Base-by-base conservation (phyloP, 2,797 vertebrate genomes). In the Alfaro cultratus region DNA sequence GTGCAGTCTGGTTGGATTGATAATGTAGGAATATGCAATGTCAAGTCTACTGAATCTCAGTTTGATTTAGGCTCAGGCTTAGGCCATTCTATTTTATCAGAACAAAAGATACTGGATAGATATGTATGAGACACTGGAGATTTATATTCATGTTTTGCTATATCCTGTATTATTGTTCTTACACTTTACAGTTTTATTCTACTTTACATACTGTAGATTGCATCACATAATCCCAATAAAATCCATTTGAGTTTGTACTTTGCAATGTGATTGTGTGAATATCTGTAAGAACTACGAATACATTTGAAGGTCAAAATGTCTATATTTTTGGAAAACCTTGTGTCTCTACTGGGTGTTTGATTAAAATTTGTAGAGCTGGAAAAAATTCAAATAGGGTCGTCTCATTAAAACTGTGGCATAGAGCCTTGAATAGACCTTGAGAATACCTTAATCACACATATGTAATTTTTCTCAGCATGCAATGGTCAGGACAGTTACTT, bases 301-400 rank as follows among this genome's bases (percentile, higher is more conserved):
- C 31, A 18, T 64, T 10, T 64, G 74, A 75, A 23, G 23, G 43
- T 46, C 31, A 83, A 72, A 80, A 80, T 88, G 91, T 80, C 90
- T 83, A 67, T 80, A 77, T 83, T 67, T 80, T 82, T 88, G 75
- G 75, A n/a, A 1, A 43, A 79, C 75, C 68, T 81, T 80, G 43
- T 88, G 89, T 85, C 57, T 87, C 71, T 79, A 67, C 73, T 45
- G 75, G 55, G 77, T 86, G 64, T 81, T 7, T 75, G 64, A 77
- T 73, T 67, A 89, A 89, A 88, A 26, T 90, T 81, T 87, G 86
- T 84, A 77, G 76, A 71, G 74, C 68, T 82, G 15, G 83, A 77
- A 88, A 70, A 90, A 89, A 84, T 83, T 68, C 49, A 39, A 39
- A 71, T 64, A 71, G 31, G 55, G 75, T 64, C 86, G 72, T 86